Evolutionary conservation across 2,888 invertebrate species (phyloP), one percentile per base, ranked within the genome.

Genomic region (Aporophyla nigra): DNA sequence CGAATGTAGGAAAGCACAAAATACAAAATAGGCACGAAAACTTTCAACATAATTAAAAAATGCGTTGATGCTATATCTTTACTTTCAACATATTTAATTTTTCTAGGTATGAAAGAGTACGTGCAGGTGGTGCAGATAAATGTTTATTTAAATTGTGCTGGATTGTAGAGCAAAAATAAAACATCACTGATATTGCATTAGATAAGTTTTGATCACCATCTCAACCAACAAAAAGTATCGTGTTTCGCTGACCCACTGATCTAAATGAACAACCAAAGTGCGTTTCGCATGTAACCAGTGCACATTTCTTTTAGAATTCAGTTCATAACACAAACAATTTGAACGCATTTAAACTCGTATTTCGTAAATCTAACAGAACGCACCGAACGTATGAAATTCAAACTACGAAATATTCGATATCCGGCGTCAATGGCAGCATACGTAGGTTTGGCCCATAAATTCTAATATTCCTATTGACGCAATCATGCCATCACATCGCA

Each of bases 381-480:
- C 40, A 68, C 33, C 21, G 24, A 63, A 69, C 67, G 49, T 46
- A 86, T 10, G 33, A 79, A 61, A 79, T 87, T 54, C 65, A 71
- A 74, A 72, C 67, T 73, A 71, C 71, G 59, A 69, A 76, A 61
- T 43, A 56, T 79, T 80, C 78, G 63, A 80, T 86, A 77, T 87
- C 82, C 81, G 85, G 74, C 66, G 80, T 74, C 70, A 74, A 73
- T 40, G 54, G 71, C 67, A 46, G 66, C 74, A 56, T 74, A 77
- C 74, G 73, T 67, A 76, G 46, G 63, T 75, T 72, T 87, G 86
- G 79, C 86, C 85, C 83, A 87, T 82, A 81, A 85, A 79, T 79
- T 78, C 24, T 63, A 56, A 80, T 86, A 78, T 80, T 78, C 40
- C 56, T 53, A 79, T 74, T 87, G 86, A 85, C 88, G 87, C 71